phyloP scores from a whole-genome alignment of 1,140 invertebrate species.

The Propsilocerus akamusi region DNA sequence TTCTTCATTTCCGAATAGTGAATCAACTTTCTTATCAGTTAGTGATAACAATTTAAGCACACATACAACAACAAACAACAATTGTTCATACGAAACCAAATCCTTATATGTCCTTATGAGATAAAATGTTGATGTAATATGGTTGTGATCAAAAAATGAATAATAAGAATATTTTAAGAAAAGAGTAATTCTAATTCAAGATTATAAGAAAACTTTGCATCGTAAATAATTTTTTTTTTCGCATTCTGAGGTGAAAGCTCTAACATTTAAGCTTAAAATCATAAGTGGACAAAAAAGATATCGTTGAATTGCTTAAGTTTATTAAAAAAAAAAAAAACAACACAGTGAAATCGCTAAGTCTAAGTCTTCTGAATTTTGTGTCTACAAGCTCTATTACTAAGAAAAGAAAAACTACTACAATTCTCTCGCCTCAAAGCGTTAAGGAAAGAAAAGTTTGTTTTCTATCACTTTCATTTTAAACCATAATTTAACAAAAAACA shows the following conservation, averaged over 20 bases:
- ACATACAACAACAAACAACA: neutral
- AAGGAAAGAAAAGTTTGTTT: too few species aligned
- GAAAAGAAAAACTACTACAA: neutral
- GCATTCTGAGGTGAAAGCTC: neutral
- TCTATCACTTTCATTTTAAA: too few species aligned
- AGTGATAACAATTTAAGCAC: too few species aligned
- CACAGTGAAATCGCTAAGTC: slow-evolving; percentile 3
- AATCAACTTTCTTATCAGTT: too few species aligned
- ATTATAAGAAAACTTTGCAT: neutral
- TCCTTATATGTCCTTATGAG: slow-evolving; percentile 4
- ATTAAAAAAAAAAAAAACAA: slow-evolving; percentile 2
- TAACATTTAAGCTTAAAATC: neutral
- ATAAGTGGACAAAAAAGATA: neutral
- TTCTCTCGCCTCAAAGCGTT: neutral
- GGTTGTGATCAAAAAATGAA: slow-evolving; percentile 1
- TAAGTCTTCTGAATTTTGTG: slow-evolving; percentile 4
- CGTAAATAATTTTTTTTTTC: neutral
- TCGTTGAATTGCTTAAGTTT: slow-evolving; percentile 1
- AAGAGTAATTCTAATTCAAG: neutral
- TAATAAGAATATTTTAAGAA: too few species aligned
- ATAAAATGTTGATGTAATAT: slow-evolving; percentile 4
- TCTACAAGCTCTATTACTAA: too few species aligned
- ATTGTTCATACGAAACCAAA: slow-evolving; percentile 4
- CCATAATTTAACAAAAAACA: too few species aligned
- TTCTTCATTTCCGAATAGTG: too few species aligned